Evolutionary conservation across 2,888 invertebrate genomes (phyloP).

Genomic region (Polyploca ridens): DNA sequence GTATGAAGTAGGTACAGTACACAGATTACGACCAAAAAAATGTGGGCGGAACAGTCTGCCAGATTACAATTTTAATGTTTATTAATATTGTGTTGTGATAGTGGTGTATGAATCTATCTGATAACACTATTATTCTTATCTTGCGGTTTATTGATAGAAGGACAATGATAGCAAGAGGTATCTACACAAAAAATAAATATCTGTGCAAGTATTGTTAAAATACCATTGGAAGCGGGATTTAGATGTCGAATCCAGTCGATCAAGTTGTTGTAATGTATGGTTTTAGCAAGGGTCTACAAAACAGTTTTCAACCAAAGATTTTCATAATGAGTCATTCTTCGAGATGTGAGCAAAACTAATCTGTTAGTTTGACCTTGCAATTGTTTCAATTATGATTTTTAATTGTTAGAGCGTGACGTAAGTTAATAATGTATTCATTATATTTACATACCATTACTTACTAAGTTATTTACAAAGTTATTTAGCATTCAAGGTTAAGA

Average conservation of each 20-base stretch:
- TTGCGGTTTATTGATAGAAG: background rate
- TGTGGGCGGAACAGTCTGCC: slow-evolving; percentile 1
- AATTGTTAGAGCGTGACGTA: slow-evolving; percentile 13
- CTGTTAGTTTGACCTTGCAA: slow-evolving; percentile 17
- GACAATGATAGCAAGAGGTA: background rate
- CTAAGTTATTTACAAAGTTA: background rate
- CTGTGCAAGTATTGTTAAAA: background rate
- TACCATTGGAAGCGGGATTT: background rate
- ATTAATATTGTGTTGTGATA: slow-evolving; percentile 34
- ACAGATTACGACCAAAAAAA: background rate
- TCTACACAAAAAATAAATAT: background rate
- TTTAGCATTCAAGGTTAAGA: background rate
- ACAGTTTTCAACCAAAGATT: background rate
- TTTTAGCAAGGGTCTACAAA: too few species aligned
- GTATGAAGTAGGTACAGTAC: background rate
- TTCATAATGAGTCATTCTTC: background rate
- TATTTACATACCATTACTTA: slow-evolving; percentile 9
- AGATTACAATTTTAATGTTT: slow-evolving; percentile 6
- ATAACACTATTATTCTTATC: background rate
- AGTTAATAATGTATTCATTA: slow-evolving; percentile 1
- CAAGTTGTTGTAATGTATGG: too few species aligned
- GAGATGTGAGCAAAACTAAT: slow-evolving; percentile 16
- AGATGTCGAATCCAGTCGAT: background rate
- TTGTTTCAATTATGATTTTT: slow-evolving; percentile 19
- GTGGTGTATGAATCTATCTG: background rate